Evolutionary conservation across 1,140 invertebrate species (phyloP).

Genomic region (Tetramorium alpestre): DNA sequence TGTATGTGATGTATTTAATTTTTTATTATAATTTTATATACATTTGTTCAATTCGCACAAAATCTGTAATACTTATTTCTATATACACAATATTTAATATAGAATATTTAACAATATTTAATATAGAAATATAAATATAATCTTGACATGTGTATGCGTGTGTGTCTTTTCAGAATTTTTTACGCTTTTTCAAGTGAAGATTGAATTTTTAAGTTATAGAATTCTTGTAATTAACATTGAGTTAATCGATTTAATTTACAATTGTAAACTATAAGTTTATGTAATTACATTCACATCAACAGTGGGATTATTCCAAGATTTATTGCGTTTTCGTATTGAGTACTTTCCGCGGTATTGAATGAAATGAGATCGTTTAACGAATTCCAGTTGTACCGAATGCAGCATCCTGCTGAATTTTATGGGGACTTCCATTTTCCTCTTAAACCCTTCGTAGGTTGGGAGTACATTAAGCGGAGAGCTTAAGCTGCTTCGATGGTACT

Average conservation of each 20-base stretch:
- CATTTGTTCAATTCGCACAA: too few species aligned
- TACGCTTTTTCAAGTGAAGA: not conserved
- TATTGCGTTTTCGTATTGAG: not conserved
- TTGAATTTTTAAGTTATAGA: not conserved
- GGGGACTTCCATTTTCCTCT: slow-evolving; percentile 14
- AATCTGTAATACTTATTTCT: too few species aligned
- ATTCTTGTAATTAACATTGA: not conserved
- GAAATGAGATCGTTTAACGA: not conserved
- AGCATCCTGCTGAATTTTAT: slow-evolving; percentile 15
- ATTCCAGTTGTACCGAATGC: not conserved
- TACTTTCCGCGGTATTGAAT: not conserved
- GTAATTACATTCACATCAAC: not conserved
- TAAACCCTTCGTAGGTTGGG: slow-evolving; percentile 1
- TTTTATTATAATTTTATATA: too few species aligned
- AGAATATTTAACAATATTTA: too few species aligned
- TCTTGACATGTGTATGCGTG: not conserved
- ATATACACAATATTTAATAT: too few species aligned
- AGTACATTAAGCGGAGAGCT: slow-evolving; percentile 32
- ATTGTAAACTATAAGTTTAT: not conserved
- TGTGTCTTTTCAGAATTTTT: not conserved
- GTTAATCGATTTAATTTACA: not conserved
- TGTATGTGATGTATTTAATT: too few species aligned
- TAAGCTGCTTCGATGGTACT: slow-evolving; percentile 14
- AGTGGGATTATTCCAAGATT: not conserved
- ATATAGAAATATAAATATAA: too few species aligned